A percentile compares a stretch with the other conserved stretches of the same genome.
These are phyloP conservation scores for Hydropsyche betteni DNA, from an alignment of 2,888 invertebrate species.

Conservation along the genomic window DNA sequence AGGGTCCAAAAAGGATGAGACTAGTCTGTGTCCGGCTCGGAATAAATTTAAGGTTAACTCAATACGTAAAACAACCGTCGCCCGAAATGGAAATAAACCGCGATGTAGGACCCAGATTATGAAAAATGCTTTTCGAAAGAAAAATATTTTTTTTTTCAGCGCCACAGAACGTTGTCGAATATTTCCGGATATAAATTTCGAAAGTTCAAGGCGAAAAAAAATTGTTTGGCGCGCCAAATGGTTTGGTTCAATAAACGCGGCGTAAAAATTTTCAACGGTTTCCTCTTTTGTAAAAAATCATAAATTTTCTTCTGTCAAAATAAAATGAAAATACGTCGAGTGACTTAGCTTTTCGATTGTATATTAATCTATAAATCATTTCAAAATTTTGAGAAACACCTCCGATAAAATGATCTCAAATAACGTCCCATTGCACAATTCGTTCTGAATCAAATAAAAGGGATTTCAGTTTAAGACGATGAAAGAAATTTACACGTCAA, in stretches of 20 bases:
- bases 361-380: conserved; percentile 23
- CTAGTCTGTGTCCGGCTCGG: conserved; percentile 4
- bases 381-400: neutral
- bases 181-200: conserved; percentile 2
- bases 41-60: conserved; percentile 19
- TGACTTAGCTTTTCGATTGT: neutral
- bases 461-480: no score
- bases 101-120: conserved; percentile 17
- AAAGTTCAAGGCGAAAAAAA: no score
- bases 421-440: no score
- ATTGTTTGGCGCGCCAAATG: no score
- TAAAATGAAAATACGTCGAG: neutral
- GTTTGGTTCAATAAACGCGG: neutral
- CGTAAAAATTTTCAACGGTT: neutral
- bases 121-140: conserved; percentile 14
- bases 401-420: conserved; percentile 3
- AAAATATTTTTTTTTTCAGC: neutral
- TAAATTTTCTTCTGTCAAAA: conserved; percentile 1
- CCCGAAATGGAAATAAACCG: conserved; percentile 21
- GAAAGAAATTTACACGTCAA: no score
- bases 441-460: no score
- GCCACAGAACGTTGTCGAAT: neutral
- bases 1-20: conserved; percentile 13
- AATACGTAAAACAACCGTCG: conserved; percentile 24
- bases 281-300: conserved; percentile 19